Base-by-base conservation (phyloP, 1,140 invertebrate species). In the Megalonaias nervosa region DNA sequence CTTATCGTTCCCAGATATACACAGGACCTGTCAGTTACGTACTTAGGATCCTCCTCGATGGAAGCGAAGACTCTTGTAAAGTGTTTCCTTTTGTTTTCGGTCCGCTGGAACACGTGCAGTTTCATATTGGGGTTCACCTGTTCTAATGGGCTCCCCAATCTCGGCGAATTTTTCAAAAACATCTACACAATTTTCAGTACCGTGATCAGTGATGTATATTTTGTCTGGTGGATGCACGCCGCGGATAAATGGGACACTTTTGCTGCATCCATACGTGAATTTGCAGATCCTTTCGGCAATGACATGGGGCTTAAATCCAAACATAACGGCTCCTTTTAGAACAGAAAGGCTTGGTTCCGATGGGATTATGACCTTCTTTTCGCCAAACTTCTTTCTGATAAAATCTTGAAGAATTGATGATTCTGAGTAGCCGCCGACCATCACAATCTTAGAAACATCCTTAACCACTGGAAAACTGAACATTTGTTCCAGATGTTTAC, bases 371-470 rank as follows among this genome's bases (percentile, higher is more conserved):
- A 82, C 68, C 15, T 59, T 72, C 60, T 72, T 64, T 23, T 66
- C n/a, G 13, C 61, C 55, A 9, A 77, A 21, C 2, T 23, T 48
- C 6, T 64, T 31, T 38, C 67, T 75, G 9, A 82, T 59, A 5
- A 62, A 59, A 31, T 66, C 58, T 55, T 82, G 74, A 13, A 82
- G 58, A 21, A 82, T 64, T 3, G 57, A 55, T 4, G 72, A 72
- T 48, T 82, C 77, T 19, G 81, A 79, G 59, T 79, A 82, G 31
- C 81, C 81, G 15, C 81, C 81, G 16, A 77, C 77, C 69, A 82
- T 74, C 17, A 82, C 65, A 23, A 82, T 67, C 12, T 38, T 74
- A 21, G 15, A 17, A 16, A 66, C 60, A 71, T 65, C 62, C 17
- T 70, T 23, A 57, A 66, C 15, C 64, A 62, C 19, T 62, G 26